Conservation (phyloP, 2,113 vertebrate species). For the Sorex araneus region DNA sequence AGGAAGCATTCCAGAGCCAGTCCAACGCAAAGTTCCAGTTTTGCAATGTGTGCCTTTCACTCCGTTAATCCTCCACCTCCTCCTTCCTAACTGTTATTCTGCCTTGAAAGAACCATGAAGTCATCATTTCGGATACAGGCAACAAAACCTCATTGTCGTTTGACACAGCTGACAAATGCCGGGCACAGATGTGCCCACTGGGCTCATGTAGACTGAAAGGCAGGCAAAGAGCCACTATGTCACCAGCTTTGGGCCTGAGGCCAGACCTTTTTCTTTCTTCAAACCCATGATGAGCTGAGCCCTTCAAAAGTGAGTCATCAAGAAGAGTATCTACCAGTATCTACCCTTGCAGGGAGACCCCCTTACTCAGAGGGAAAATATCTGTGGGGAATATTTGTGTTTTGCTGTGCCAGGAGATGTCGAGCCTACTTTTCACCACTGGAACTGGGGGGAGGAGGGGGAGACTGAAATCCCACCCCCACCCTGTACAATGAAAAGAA, state of each 20-base stretch:
- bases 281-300: neutral
- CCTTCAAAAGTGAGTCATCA: slow-evolving; percentile 46
- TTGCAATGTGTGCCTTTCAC: slow-evolving; percentile 24
- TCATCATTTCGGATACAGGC: slow-evolving; percentile 69
- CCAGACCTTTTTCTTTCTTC: slow-evolving; percentile 60
- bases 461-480: too few relatives aligned
- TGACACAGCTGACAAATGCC: slow-evolving; percentile 62
- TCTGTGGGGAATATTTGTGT: neutral
- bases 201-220: slow-evolving; percentile 41
- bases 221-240: slow-evolving; percentile 64
- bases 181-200: slow-evolving; percentile 74
- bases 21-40: slow-evolving; percentile 24
- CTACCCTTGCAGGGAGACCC: slow-evolving; percentile 28
- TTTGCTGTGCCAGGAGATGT: slow-evolving; percentile 37
- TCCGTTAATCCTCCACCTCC: slow-evolving; percentile 34
- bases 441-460: neutral
- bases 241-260: neutral
- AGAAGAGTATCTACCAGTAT: neutral
- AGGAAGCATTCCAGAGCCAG: slow-evolving; percentile 51
- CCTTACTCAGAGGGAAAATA: slow-evolving; percentile 2
- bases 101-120: slow-evolving; percentile 71
- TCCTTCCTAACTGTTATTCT: slow-evolving; percentile 23
- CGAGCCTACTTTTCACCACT: neutral
- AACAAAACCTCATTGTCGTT: slow-evolving; percentile 78
- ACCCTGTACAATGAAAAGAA: slow-evolving; percentile 9